Conservation (phyloP, 1,140 invertebrate genomes). For the Aphaenogaster floridana region DNA sequence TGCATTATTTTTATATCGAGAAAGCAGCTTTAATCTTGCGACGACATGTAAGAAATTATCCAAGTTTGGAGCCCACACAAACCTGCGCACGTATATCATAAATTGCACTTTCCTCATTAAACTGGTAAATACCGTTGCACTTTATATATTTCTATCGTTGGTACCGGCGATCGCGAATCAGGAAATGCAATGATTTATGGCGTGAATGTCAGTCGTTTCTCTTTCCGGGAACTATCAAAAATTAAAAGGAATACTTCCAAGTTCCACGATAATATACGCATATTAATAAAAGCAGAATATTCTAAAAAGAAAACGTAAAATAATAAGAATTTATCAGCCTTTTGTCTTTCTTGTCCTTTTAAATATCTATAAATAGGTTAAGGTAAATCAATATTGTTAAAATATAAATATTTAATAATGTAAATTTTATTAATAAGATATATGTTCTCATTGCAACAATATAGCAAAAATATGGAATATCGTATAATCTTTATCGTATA, state of each 20-base stretch:
- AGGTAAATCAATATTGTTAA: slow-evolving; percentile 3
- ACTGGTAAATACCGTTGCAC: neutral
- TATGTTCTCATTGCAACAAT: neutral
- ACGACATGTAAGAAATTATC: neutral
- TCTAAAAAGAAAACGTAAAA: neutral
- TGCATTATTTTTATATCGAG: neutral
- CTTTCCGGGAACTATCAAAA: slow-evolving; percentile 1
- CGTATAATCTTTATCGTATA: neutral
- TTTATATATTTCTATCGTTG: slow-evolving; percentile 24
- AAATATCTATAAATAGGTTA: neutral
- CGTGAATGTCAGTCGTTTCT: neutral
- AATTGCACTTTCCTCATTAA: slow-evolving; percentile 31
- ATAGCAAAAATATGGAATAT: neutral
- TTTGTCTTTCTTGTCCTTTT: too few species aligned
- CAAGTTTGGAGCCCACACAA: neutral
- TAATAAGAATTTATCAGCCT: neutral
- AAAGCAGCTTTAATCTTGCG: neutral
- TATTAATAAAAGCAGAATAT: neutral
- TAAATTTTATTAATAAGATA: slow-evolving; percentile 3
- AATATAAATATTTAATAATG: neutral
- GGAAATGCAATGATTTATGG: slow-evolving; percentile 21
- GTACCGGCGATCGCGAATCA: neutral
- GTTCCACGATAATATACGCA: too few species aligned
- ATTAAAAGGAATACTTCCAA: neutral
- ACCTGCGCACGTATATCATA: neutral